These are phyloP conservation scores for Cryptotis parvus DNA, from an alignment of 2,113 vertebrate species.

Conservation along the genomic window DNA sequence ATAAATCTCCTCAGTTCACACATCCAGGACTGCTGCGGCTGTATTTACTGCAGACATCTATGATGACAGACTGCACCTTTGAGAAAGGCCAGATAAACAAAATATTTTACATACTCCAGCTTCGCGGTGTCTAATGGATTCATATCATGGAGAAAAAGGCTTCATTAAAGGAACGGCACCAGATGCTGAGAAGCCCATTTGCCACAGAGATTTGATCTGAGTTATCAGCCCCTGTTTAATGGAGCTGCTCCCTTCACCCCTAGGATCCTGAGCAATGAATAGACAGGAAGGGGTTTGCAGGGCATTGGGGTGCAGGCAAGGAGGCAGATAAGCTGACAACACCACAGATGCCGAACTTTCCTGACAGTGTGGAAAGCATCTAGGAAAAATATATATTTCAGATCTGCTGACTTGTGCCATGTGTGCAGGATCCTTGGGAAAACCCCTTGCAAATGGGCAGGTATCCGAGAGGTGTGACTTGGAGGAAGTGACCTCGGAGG, in stretches of 20 bases:
- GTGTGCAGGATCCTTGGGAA: not conserved
- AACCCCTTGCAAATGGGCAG: not conserved
- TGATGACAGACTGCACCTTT: conserved; percentile 79
- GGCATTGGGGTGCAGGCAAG: not conserved
- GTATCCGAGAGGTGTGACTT: not conserved
- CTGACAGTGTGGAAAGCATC: conserved; percentile 31
- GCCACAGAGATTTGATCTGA: conserved; percentile 73
- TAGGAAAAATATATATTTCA: not conserved
- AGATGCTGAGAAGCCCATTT: conserved; percentile 72
- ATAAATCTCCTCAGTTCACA: conserved; percentile 77
- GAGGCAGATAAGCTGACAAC: not conserved
- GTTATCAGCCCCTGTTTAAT: conserved; percentile 38
- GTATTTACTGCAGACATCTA: conserved; percentile 76
- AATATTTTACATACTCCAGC: conserved; percentile 78
- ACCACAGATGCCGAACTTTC: not conserved
- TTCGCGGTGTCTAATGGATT: conserved; percentile 76
- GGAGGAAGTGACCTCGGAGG: not conserved
- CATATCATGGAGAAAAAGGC: conserved; percentile 75
- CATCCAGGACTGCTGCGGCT: conserved; percentile 66
- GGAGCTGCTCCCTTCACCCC: not conserved
- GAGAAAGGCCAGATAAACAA: conserved; percentile 81
- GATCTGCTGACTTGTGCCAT: not conserved
- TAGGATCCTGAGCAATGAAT: conserved; percentile 50
- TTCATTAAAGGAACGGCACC: conserved; percentile 77
- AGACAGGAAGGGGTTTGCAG: not conserved